A percentile compares a stretch with the other conserved stretches of the same genome.
Evolutionary conservation across 2,888 invertebrate species (phyloP).

Genomic region (Caradrina clavipalpis): DNA sequence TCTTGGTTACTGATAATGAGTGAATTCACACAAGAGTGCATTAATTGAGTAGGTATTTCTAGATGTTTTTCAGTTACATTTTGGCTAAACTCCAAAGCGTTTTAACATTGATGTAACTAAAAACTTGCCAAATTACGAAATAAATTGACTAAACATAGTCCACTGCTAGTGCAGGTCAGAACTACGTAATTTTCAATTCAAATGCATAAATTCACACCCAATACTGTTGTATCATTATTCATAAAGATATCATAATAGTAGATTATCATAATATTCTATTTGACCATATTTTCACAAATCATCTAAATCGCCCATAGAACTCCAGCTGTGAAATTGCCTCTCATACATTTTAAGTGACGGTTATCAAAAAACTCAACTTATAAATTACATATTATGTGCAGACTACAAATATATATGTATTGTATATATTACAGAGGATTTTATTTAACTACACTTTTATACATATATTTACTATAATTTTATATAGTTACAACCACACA

Average conservation of each 20-base stretch:
- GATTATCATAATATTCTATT: constrained; percentile 52
- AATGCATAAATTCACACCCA: constrained; percentile 56
- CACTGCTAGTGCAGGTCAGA: constrained; percentile 1
- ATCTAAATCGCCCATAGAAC: constrained; percentile 34
- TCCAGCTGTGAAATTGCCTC: constrained; percentile 55
- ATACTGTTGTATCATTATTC: constrained; percentile 52
- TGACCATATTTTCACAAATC: constrained; percentile 44
- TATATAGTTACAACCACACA: not conserved
- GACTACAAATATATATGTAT: not conserved
- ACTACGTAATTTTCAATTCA: constrained; percentile 20
- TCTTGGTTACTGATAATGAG: constrained; percentile 11
- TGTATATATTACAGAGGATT: not conserved
- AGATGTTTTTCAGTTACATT: not conserved
- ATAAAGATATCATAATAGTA: constrained; percentile 46
- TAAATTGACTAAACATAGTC: constrained; percentile 20
- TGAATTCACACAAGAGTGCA: constrained; percentile 10
- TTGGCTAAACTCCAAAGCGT: not conserved
- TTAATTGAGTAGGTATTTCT: not conserved
- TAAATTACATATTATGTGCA: constrained; percentile 12
- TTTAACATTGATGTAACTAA: not conserved
- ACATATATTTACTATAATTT: constrained; percentile 7
- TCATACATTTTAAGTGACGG: constrained; percentile 44
- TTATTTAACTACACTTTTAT: not conserved
- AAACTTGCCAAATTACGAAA: not conserved
- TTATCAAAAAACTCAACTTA: constrained; percentile 30